Base-by-base conservation (phyloP, 2,113 vertebrate genomes). In the Elephas maximus region DNA sequence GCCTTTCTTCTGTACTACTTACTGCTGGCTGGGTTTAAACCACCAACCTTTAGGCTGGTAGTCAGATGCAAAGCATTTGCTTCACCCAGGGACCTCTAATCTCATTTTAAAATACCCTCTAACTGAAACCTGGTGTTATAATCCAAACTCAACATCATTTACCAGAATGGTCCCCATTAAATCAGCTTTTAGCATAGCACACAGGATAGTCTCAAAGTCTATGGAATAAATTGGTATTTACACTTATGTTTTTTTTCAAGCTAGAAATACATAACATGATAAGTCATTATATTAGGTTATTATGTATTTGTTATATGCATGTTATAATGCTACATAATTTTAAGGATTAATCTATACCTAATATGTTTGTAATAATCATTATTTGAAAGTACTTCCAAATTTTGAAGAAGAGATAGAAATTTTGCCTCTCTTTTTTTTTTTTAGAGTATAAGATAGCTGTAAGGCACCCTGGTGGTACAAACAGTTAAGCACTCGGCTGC, bases 101-200 rank as follows among this genome's bases (percentile, higher is more conserved):
- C 62, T 96, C 71, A 67, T 78, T 88, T 96, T 90, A 76, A 96
- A 94, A 57, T 7, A 96, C 84, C 57, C 79, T 95, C n/a, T 65
- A 91, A 80, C n/a, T 79, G 65, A 85, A 81, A 88, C 14, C 74
- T 71, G 85, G 44, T 44, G 73, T 86, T 84, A 63, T 41, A 60
- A 87, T 51, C 28, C 41, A 90, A 80, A 74, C 3, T 51, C 80
- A 81, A 26, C 57, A 90, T 97, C n/a, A 45, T 81, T 95, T 90
- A 33, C 44, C 23, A 77, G 63, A 41, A 21, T 41, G 88, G 65
- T 87, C n/a, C 8, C 76, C 80, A 87, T n/a, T 77, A 21, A 65
- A 92, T 95, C 48, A 88, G 8, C 0, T 81, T 92, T 81, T 92
- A 57, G 69, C n/a, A 60, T 10, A 60, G 37, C 0, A 8, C 6